These are phyloP conservation scores for Cephalopterus ornatus DNA, from an alignment of 2,113 vertebrate genomes.

Conservation along the genomic window DNA sequence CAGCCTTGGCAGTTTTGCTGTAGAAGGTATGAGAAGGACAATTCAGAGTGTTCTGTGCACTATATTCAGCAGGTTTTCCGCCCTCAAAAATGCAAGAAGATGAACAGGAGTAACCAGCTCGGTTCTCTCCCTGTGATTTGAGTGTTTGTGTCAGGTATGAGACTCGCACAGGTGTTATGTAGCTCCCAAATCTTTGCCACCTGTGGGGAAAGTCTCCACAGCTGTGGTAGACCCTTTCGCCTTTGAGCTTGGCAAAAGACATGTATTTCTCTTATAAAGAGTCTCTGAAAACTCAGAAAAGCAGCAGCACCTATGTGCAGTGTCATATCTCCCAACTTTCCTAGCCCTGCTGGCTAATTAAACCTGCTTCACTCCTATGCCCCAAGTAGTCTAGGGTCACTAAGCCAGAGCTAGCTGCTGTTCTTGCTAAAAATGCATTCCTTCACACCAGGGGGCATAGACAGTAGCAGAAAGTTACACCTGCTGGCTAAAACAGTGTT, in stretches of 20 bases:
- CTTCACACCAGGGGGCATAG: background rate
- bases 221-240: background rate
- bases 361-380: slow-evolving; percentile 35
- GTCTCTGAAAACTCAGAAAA: background rate
- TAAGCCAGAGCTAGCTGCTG: slow-evolving; percentile 4
- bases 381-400: slow-evolving; percentile 40
- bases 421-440: slow-evolving; percentile 42
- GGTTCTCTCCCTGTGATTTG: background rate
- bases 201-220: background rate
- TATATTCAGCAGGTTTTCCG: background rate
- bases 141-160: background rate
- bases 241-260: slow-evolving; percentile 13
- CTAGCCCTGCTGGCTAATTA: slow-evolving; percentile 30
- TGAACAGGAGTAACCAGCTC: background rate
- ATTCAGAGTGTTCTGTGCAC: background rate
- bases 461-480: slow-evolving; percentile 18
- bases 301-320: background rate
- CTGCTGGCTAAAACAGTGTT: slow-evolving; percentile 9
- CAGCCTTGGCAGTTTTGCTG: background rate
- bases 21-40: background rate
- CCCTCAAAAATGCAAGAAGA: background rate
- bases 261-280: background rate
- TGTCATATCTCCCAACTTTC: background rate
- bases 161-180: background rate
- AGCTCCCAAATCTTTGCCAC: background rate